Evolutionary conservation across 2,888 invertebrate species (phyloP).

Genomic region (Hartigia nigra): DNA sequence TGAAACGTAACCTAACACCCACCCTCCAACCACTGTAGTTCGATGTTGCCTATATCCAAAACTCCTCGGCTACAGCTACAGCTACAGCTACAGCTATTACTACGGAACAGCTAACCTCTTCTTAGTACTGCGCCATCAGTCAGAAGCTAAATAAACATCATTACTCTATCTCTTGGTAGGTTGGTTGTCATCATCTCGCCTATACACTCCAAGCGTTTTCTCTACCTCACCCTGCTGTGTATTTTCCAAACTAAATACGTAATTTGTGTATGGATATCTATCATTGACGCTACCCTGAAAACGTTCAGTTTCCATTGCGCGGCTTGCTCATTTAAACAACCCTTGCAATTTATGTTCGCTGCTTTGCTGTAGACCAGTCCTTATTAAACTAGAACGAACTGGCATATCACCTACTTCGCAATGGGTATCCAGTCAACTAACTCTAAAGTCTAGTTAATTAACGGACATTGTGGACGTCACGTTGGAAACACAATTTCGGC

Average conservation of each 20-base stretch:
- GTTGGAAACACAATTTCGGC: background rate
- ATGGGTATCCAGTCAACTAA: conserved; percentile 21
- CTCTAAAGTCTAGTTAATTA: conserved; percentile 38
- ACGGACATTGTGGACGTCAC: conserved; percentile 26
- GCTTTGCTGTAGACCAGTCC: background rate
- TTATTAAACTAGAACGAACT: conserved; percentile 14
- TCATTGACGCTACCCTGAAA: background rate
- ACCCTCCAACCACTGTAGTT: background rate
- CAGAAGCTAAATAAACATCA: conserved; percentile 60
- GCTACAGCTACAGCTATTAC: background rate
- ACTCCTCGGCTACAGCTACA: background rate
- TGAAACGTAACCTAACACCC: conserved; percentile 11
- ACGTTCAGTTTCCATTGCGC: background rate
- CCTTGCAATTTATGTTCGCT: background rate
- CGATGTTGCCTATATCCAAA: background rate
- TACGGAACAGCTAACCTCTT: background rate
- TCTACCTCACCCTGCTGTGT: conserved; percentile 7
- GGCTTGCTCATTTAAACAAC: background rate
- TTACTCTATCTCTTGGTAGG: conserved; percentile 43
- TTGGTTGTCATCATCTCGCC: conserved; percentile 1
- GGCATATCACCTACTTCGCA: background rate
- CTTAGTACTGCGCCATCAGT: conserved; percentile 32
- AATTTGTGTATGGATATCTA: conserved; percentile 36
- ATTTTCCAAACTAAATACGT: conserved; percentile 44
- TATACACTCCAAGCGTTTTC: background rate